Base-by-base conservation (phyloP, 2,888 invertebrate species). In the Eupelmus urozonus region DNA sequence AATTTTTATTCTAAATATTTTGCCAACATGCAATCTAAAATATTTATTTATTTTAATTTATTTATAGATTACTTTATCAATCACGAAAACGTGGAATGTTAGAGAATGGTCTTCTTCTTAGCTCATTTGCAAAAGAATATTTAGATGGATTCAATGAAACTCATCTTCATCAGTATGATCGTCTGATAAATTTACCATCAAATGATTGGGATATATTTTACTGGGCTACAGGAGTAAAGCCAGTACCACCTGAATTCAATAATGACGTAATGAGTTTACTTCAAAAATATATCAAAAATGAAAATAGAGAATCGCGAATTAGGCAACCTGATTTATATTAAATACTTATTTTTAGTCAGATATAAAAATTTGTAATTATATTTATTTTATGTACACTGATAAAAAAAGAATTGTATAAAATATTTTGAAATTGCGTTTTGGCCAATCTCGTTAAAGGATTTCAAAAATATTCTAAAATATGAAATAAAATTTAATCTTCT, bases 181-280 rank as follows among this genome's bases (percentile, higher is more conserved):
- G 91, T 73, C 89, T 98, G 7, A 98, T 98, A 80, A 98, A 98
- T 91, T 92, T 95, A 23, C 97, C 97, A 0, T 94, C 95, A 34
- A 98, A 98, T 89, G 98, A 98, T 89, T 98, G 98, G 98, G 98
- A 98, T 83, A 94, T 98, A 72, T 98, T 94, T 89, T 95, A 98
- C 87, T 98, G 98, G 98, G 95, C 96, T 18, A 95, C 95, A 25
- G 95, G 94, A 74, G 93, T 93, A 4, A 94, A 95, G 86, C 93
- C 95, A 20, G 95, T 95, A 2, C 98, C 98, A 1, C 88, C 92
- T 49, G 96, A 98, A 88, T 97, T 95, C 88, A 93, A 97, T 84
- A 96, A 94, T 87, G 95, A 95, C 90, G 91, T 98, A 13, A 97
- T 98, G 96, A 89, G 92, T 71, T 90, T 97, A 87, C 90, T 98